These are phyloP conservation scores for Dryococelus australis DNA, from an alignment of 2,888 invertebrate species.

Conservation along the genomic window DNA sequence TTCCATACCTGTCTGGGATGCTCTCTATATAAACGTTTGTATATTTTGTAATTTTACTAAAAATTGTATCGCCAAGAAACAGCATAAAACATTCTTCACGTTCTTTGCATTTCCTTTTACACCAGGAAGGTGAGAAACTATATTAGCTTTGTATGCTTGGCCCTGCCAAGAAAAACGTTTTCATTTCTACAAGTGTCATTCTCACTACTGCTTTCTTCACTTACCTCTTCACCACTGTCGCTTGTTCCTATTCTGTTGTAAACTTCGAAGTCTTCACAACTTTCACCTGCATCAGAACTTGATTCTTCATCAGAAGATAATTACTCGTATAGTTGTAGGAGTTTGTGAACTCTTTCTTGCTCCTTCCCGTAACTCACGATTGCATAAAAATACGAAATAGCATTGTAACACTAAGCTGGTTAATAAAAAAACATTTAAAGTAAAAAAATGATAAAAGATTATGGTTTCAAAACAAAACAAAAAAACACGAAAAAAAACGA, in stretches of 20 bases:
- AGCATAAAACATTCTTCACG: too few relatives aligned
- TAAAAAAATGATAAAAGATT: background rate
- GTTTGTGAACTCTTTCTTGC: background rate
- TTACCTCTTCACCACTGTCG: background rate
- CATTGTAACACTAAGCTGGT: too few relatives aligned
- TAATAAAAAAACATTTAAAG: too few relatives aligned
- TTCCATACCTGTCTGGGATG: too few relatives aligned
- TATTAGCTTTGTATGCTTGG: background rate
- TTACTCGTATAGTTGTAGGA: background rate
- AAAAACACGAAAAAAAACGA: background rate
- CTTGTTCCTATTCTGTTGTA: background rate
- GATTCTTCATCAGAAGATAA: background rate
- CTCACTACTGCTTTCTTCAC: background rate
- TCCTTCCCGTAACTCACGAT: too few relatives aligned
- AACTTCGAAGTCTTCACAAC: background rate
- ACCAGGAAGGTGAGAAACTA: background rate
- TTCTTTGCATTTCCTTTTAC: background rate
- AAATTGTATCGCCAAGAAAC: background rate
- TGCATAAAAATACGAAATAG: too few relatives aligned
- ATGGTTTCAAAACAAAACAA: background rate
- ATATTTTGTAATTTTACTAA: background rate
- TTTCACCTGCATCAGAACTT: background rate
- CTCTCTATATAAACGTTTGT: background rate
- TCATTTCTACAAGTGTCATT: background rate
- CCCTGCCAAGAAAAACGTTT: background rate